Evolutionary conservation across 1,140 invertebrate genomes (phyloP), one percentile per base, ranked within the genome.

Genomic region (Muscidifurax raptorellus): DNA sequence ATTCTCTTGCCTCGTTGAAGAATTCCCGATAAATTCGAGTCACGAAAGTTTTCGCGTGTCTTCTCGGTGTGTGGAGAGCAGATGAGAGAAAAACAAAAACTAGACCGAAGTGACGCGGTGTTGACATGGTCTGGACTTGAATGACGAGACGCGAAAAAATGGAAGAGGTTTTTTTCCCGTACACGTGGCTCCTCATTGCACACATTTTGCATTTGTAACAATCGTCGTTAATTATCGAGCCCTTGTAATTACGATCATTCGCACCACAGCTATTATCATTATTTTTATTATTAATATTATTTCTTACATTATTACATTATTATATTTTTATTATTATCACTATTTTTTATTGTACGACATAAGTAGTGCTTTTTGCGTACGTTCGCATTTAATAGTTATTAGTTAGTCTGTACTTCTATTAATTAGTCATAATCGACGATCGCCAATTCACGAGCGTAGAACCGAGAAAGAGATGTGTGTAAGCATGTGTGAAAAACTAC

Each of bases 311-410:
- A 76, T 67, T 69, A 78, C 66, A 52, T 40, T 76, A 66, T 78
- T 78, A 69, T 47, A 72, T 77, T 79, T 66, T 75, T 75, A 84
- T 76, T 85, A 84, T 75, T 84, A 80, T 67, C 30, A 25, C 71
- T 85, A 81, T 71, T 81, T 84, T 85, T 75, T 85, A 85, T 69
- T 69, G 66, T 85, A 81, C 64, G 64, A 81, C 79, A 27, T 80
- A 85, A 52, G 32, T 81, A 84, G 72, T 75, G 71, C 71, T 69
- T 85, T 85, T 77, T 85, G 83, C 78, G 59, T 80, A 84, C 52
- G 72, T 44, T 77, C 69, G 79, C 72, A 67, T 85, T 77, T 81
- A 76, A 80, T 80, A 47, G 80, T 80, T 85, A 85, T 81, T 76
- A 76, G 22, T 76, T 81, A 81, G 79, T 67, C 76, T 77, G 36